Base-by-base conservation (phyloP, 2,888 invertebrate genomes). In the Buathra laborator region DNA sequence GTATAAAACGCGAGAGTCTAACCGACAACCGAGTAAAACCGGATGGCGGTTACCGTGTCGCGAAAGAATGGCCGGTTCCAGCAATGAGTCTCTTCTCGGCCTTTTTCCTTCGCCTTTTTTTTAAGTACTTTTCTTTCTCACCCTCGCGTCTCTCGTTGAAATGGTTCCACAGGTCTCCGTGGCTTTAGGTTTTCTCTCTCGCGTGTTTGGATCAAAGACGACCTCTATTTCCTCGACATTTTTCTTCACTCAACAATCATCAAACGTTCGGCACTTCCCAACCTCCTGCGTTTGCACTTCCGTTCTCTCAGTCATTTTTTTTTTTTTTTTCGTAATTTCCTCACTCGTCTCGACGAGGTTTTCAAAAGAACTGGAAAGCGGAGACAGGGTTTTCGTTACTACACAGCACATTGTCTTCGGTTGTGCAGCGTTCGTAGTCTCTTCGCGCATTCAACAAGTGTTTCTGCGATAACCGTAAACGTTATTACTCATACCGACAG, bases 51-150 rank as follows among this genome's bases (percentile, higher is more conserved):
- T 37, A 74, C 46, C 24, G 70, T 75, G 70, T 53, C 70, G 29
- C 75, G 70, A 83, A 83, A 75, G 68, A 83, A 83, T 89, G 86
- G 87, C 90, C 88, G 90, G 89, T 90, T 90, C 91, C 86, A 88
- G 80, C 87, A 87, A 76, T 80, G 74, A 32, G 37, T 78, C 48
- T 72, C 81, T 78, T 70, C 67, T 46, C 51, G 62, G 32, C 59
- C 46, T 32, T 32, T 43, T 32, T 43, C 70, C 56, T 53, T 71
- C 46, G 43, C 43, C 14, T 48, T 32, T 19, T 48, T n/a, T 53
- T 68, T n/a, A n/a, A 37, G n/a, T 29, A 62, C 44, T 32, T 46
- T 56, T 67, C 37, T 71, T 37, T 76, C 75, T 77, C 59, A 68
- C 43, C 53, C 75, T 75, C 72, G 46, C 53, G 53, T 67, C 68